Percentiles rank a stretch among this genome's conserved stretches.
Conservation (phyloP, 2,888 invertebrate species). For the Hartigia nigra region DNA sequence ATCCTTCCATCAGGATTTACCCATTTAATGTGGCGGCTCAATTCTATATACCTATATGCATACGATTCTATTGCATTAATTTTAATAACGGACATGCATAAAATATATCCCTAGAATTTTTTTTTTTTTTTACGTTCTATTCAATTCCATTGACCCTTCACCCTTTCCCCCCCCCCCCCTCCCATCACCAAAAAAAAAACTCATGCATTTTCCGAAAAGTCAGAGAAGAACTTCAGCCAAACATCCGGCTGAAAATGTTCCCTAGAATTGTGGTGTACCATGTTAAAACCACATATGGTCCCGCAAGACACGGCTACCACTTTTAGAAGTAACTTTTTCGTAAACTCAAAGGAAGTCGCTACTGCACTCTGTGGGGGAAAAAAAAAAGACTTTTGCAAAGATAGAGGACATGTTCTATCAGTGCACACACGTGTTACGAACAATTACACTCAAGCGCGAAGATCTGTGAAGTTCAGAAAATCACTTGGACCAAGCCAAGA, state of each 20-base stretch:
- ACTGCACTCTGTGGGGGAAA: neutral
- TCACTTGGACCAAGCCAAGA: neutral
- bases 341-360: constrained; percentile 28
- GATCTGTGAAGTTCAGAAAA: neutral
- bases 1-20: neutral
- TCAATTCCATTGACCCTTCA: neutral
- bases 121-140: neutral
- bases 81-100: neutral
- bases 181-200: neutral
- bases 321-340: constrained; percentile 39
- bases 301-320: constrained; percentile 8
- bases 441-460: neutral
- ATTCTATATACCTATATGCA: neutral
- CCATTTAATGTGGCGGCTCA: neutral
- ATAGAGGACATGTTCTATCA: constrained; percentile 45
- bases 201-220: constrained; percentile 41
- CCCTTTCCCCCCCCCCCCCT: too few relatives aligned
- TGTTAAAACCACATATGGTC: constrained; percentile 2
- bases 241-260: constrained; percentile 44
- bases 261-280: constrained; percentile 32
- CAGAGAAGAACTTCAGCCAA: neutral
- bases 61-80: neutral
- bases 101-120: neutral
- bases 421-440: constrained; percentile 43
- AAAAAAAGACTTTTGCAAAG: neutral